These are phyloP conservation scores for Calliphora vomitoria DNA, from an alignment of 2,888 invertebrate genomes.

Conservation along the genomic window DNA sequence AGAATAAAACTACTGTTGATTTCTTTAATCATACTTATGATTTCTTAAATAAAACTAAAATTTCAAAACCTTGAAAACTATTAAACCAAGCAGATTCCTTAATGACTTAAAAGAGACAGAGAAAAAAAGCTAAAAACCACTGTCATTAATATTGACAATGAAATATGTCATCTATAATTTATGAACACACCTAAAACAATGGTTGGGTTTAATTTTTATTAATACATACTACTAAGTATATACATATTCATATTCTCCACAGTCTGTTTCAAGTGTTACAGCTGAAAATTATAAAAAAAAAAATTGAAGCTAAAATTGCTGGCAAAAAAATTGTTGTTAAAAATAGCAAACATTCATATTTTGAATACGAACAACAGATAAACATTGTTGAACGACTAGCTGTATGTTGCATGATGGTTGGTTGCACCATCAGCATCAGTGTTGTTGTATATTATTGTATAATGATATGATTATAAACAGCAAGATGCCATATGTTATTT, in stretches of 20 bases:
- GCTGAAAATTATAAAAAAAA: conserved; percentile 13
- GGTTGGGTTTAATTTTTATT: background rate
- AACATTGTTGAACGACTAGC: background rate
- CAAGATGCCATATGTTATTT: conserved; percentile 65
- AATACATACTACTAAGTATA: background rate
- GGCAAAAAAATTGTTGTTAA: conserved; percentile 6
- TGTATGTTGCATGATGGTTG: conserved; percentile 32
- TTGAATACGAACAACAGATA: conserved; percentile 8
- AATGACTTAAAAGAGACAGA: background rate
- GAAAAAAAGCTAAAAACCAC: background rate
- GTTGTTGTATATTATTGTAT: conserved; percentile 40
- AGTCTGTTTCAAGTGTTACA: conserved; percentile 3
- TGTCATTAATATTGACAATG: background rate
- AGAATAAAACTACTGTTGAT: too few species aligned
- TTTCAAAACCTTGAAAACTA: too few species aligned
- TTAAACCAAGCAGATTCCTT: background rate
- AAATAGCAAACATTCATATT: conserved; percentile 46
- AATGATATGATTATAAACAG: conserved; percentile 63
- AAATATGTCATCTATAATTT: conserved; percentile 36
- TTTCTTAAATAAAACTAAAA: too few species aligned
- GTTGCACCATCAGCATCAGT: conserved; percentile 26
- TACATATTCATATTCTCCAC: background rate
- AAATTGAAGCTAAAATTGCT: background rate
- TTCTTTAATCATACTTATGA: too few species aligned
- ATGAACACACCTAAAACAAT: conserved; percentile 1